Evolutionary conservation across 2,113 vertebrate species (phyloP), one percentile per base, ranked within the genome.

Genomic region (Plecturocebus donacophilus): DNA sequence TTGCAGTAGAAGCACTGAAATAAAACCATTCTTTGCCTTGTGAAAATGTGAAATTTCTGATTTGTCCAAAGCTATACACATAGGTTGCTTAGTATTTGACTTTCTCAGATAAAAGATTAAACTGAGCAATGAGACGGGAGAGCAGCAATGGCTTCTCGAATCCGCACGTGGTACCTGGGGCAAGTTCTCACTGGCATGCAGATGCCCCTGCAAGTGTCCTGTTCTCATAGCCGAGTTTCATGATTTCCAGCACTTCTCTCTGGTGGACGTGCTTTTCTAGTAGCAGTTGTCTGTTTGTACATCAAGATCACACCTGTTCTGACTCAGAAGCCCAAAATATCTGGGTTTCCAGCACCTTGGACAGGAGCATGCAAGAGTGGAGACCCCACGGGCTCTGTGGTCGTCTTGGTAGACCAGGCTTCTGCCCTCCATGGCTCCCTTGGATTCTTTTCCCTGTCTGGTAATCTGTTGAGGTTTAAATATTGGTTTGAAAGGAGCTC

Each of bases 201-300:
- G 76, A 54, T 3, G 32, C 66, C 2, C 49, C 30, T 84, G 32
- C 4, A 8, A 7, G 0, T 5, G 3, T 8, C n/a, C 42, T 25
- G 0, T 79, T 64, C 70, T 71, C 0, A 1, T 77, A 47, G 35
- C 87, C 32, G 38, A 52, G 61, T 32, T 12, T 19, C 79, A 8
- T 2, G 38, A 19, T 70, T 45, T 35, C 42, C 35, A 11, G 2
- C 30, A 6, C 32, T 27, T 19, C 0, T 19, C 40, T 80, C 49
- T 23, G 21, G 30, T 27, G 40, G 82, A 35, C 21, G 38, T 17
- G 20, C 21, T 58, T 47, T 68, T 13, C 73, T 54, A 66, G 45
- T 38, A 23, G 0, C 0, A 30, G 81, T 76, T 23, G 27, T 42
- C 32, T 47, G 13, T 66, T 11, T 68, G 76, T 90, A 56, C 68